Evolutionary conservation across 2,797 vertebrate species (phyloP).

Genomic region (Benthosema pterotum): DNA sequence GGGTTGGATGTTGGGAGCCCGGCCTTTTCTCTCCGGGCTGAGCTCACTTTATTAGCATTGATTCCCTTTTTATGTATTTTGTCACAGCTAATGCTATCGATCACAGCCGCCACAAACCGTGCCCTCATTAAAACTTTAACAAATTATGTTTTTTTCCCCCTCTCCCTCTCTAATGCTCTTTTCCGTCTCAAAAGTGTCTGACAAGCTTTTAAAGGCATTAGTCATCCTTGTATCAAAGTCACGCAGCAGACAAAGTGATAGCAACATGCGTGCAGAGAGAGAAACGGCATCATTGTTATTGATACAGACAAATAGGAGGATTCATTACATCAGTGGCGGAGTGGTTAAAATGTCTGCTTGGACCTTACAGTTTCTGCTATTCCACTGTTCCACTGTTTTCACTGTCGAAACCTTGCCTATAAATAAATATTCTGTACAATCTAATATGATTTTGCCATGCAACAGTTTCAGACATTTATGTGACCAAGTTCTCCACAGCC

Average conservation of each 20-base stretch:
- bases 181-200: slow-evolving; percentile 54
- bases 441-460: no score
- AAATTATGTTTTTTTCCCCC: slow-evolving; percentile 42
- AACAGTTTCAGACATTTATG: no score
- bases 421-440: no score
- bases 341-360: no score
- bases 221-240: slow-evolving; percentile 40
- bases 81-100: slow-evolving; percentile 76
- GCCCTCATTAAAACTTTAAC: slow-evolving; percentile 64
- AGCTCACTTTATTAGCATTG: slow-evolving; percentile 83
- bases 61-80: slow-evolving; percentile 81
- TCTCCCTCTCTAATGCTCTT: slow-evolving; percentile 25
- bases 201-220: slow-evolving; percentile 50
- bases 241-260: slow-evolving; percentile 15
- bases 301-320: slow-evolving; percentile 1
- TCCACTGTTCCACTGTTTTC: no score
- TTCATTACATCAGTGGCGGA: no score
- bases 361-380: no score
- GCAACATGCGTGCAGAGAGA: background rate
- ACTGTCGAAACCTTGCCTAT: no score
- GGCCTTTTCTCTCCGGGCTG: slow-evolving; percentile 55
- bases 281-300: slow-evolving; percentile 9
- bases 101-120: slow-evolving; percentile 52
- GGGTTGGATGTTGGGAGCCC: slow-evolving; percentile 48
- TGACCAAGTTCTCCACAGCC: no score